Conservation (phyloP, 2,113 vertebrate genomes). For the Clarias batrachus region DNA sequence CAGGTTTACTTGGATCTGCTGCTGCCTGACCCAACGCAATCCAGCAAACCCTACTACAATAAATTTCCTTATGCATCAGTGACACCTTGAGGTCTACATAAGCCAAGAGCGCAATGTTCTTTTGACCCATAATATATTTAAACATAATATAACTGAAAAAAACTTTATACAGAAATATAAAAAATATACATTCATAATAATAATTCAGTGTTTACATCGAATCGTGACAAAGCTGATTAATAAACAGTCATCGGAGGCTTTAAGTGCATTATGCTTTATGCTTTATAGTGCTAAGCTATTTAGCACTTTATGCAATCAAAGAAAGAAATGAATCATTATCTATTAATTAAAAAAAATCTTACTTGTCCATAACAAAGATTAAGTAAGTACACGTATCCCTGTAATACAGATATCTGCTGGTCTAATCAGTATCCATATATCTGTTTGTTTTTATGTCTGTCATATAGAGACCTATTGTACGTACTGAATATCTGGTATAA, state of each 20-base stretch:
- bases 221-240: background rate
- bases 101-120: background rate
- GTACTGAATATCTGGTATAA: too few species aligned
- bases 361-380: background rate
- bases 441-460: too few species aligned
- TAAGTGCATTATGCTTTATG: background rate
- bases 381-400: background rate
- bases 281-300: background rate
- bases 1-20: background rate
- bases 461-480: too few species aligned
- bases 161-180: background rate
- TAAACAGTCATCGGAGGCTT: background rate
- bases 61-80: background rate
- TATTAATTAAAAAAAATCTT: background rate
- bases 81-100: conserved; percentile 17
- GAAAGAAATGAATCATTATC: background rate
- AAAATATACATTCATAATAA: background rate
- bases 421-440: too few species aligned
- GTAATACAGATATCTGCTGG: too few species aligned
- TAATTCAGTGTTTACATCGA: background rate
- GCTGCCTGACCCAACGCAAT: background rate
- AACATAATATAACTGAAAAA: background rate
- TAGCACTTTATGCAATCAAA: background rate
- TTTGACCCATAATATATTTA: background rate
- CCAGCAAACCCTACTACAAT: background rate